A percentile compares a stretch with the other conserved stretches of the same genome.
Evolutionary conservation across 2,888 invertebrate species (phyloP).

Genomic region (Spatulosminthurus flaviceps): DNA sequence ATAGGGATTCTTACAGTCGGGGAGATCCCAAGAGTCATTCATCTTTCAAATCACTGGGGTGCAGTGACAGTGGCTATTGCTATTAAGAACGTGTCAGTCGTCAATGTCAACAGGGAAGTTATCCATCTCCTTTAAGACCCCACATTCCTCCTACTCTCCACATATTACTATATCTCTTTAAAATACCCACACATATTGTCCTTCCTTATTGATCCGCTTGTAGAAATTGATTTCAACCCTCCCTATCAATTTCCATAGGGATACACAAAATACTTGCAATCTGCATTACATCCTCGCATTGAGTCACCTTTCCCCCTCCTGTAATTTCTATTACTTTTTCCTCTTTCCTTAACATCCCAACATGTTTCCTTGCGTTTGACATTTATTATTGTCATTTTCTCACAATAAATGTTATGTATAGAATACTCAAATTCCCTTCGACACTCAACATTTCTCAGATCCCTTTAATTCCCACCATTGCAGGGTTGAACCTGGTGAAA

Average conservation of each 20-base stretch:
- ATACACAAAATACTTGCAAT: background rate
- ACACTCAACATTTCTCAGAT: no score
- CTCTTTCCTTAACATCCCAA: no score
- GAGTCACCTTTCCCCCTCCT: no score
- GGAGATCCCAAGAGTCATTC: conserved; percentile 52
- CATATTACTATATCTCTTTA: background rate
- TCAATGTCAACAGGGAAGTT: conserved; percentile 53
- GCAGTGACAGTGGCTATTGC: conserved; percentile 57
- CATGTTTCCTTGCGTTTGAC: no score
- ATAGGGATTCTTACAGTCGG: background rate
- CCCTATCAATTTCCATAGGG: background rate
- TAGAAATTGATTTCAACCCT: conserved; percentile 14
- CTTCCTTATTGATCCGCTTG: background rate
- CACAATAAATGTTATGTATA: no score
- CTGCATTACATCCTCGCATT: background rate
- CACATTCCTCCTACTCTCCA: background rate
- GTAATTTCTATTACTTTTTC: no score
- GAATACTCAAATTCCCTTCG: no score
- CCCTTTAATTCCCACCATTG: no score
- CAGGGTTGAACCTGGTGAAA: no score
- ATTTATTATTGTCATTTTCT: no score
- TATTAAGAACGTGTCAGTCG: conserved; percentile 59
- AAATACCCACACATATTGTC: background rate
- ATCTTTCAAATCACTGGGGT: conserved; percentile 58
- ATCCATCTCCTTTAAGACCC: conserved; percentile 17